Evolutionary conservation across 64 coral and sea anemone genomes (phyloP).

Genomic region (Porites lutea): DNA sequence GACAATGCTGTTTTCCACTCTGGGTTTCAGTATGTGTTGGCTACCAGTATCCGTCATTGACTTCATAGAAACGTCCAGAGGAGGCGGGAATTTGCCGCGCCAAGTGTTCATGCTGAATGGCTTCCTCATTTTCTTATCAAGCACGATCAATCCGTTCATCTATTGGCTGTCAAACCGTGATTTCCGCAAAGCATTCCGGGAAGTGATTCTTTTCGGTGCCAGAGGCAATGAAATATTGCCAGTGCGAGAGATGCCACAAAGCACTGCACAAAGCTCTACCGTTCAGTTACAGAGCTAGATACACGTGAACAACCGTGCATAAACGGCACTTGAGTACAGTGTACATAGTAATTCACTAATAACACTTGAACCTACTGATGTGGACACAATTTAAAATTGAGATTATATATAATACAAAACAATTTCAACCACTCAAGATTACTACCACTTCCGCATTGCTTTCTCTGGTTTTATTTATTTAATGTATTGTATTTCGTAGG

Average conservation of each 20-base stretch:
- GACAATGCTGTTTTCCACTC: conserved; percentile 70
- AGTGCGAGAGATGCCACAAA: background rate
- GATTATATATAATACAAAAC: no score
- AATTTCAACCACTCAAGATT: no score
- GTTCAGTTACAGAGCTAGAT: background rate
- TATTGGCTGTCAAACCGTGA: conserved; percentile 80
- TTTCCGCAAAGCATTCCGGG: conserved; percentile 40
- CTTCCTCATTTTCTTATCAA: conserved; percentile 58
- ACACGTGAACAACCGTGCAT: no score
- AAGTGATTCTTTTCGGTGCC: background rate
- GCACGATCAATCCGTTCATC: conserved; percentile 75
- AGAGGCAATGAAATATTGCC: background rate
- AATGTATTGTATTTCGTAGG: no score
- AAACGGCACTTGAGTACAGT: no score
- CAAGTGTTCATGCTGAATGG: conserved; percentile 64
- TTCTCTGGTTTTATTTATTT: no score
- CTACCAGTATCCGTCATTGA: conserved; percentile 67
- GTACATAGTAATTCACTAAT: no score
- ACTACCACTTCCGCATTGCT: no score
- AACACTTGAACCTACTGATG: no score
- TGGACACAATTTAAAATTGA: no score
- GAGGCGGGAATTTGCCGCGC: conserved; percentile 69
- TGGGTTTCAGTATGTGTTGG: conserved; percentile 71
- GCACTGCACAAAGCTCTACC: background rate
- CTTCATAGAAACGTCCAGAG: conserved; percentile 62